Conservation (phyloP, 2,888 invertebrate genomes). For the Chirona hameri region DNA sequence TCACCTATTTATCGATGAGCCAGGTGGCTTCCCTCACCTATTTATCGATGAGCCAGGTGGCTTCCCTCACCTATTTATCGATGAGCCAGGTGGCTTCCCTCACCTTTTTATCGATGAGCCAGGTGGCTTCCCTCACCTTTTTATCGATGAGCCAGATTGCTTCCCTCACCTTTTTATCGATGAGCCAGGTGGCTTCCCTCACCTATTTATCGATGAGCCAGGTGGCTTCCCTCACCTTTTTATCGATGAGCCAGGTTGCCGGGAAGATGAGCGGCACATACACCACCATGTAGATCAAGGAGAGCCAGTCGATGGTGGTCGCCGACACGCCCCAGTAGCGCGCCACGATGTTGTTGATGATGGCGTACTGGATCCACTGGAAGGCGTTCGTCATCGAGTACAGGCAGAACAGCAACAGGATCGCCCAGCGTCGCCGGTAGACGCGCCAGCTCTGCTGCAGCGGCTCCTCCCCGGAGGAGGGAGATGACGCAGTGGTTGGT, state of each 20-base stretch:
- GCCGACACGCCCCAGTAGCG: conserved; percentile 62
- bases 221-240: conserved; percentile 60
- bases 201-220: not conserved
- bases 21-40: too few species aligned
- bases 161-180: not conserved
- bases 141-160: too few species aligned
- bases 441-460: conserved; percentile 39
- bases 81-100: too few species aligned
- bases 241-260: conserved; percentile 90
- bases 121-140: too few species aligned
- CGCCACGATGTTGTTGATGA: conserved; percentile 55
- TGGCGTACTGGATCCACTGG: conserved; percentile 65
- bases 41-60: too few species aligned
- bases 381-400: conserved; percentile 59
- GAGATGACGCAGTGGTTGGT: not conserved
- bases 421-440: conserved; percentile 55
- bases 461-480: not conserved
- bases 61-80: too few species aligned
- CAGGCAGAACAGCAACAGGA: conserved; percentile 56
- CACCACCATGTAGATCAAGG: conserved; percentile 94
- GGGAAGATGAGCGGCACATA: conserved; percentile 97
- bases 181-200: not conserved
- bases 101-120: too few species aligned
- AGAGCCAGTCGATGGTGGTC: conserved; percentile 87
- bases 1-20: too few species aligned